Evolutionary conservation across 2,888 invertebrate species (phyloP).

Genomic region (Limnephilus rhombicus): DNA sequence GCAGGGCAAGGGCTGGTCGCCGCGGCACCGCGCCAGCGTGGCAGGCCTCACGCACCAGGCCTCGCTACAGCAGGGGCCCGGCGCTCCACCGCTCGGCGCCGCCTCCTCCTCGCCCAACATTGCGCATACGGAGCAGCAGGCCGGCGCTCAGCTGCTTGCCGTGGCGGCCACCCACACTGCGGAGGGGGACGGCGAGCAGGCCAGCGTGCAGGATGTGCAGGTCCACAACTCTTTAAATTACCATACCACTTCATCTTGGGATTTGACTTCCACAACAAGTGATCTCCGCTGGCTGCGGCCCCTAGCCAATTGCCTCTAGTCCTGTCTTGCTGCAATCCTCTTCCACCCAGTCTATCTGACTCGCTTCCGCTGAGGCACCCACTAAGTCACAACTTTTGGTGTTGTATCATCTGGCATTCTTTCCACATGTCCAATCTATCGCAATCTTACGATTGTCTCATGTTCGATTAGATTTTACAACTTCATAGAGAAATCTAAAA

Average conservation of each 20-base stretch:
- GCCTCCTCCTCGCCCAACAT: conserved; percentile 64
- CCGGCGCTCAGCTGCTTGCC: not conserved
- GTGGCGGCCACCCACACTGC: not conserved
- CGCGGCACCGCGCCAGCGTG: conserved; percentile 64
- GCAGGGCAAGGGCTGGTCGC: conserved; percentile 60
- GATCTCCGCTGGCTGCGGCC: too few relatives aligned
- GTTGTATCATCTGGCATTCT: too few relatives aligned
- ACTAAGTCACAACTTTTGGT: not conserved
- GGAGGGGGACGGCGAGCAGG: conserved; percentile 8
- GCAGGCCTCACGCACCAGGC: conserved; percentile 63
- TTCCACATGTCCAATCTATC: too few relatives aligned
- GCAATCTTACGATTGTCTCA: too few relatives aligned
- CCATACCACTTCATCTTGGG: not conserved
- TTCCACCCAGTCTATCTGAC: not conserved
- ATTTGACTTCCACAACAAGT: too few relatives aligned
- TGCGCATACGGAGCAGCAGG: conserved; percentile 36
- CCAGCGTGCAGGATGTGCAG: conserved; percentile 55
- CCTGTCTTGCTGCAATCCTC: too few relatives aligned
- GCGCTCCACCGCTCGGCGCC: conserved; percentile 51
- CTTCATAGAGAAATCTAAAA: not conserved
- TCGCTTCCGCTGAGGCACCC: not conserved
- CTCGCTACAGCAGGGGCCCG: conserved; percentile 67
- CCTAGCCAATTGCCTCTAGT: too few relatives aligned
- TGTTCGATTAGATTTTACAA: too few relatives aligned
- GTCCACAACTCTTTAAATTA: conserved; percentile 19